Evolutionary conservation across 2,888 invertebrate genomes (phyloP).

Genomic region (Epinotia nisella): DNA sequence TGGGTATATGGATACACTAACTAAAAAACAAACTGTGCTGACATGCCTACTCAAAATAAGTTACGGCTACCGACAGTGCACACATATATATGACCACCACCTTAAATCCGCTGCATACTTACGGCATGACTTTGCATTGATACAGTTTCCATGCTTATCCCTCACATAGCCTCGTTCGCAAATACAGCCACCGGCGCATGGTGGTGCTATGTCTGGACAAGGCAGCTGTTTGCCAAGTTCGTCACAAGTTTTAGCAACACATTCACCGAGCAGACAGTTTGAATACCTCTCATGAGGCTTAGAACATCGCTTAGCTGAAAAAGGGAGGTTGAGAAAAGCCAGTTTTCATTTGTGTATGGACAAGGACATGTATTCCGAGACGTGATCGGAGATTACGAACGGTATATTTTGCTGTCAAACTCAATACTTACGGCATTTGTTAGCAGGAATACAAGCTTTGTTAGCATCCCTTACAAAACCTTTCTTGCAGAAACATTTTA

Average conservation of each 20-base stretch:
- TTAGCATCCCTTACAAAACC: constrained; percentile 35
- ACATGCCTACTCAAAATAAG: no score
- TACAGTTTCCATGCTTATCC: constrained; percentile 30
- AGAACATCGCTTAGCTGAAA: constrained; percentile 26
- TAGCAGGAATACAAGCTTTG: background rate
- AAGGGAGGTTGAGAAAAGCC: background rate
- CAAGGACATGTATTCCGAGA: no score
- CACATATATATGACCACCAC: no score
- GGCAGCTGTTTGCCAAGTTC: constrained; percentile 33
- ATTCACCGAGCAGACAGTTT: constrained; percentile 35
- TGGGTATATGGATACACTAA: no score
- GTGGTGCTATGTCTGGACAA: constrained; percentile 21
- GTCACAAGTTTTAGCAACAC: constrained; percentile 30
- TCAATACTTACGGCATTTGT: constrained; percentile 18
- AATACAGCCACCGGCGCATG: constrained; percentile 40
- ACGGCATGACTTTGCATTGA: constrained; percentile 36
- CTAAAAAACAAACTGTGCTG: background rate
- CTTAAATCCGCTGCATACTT: background rate
- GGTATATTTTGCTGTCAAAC: background rate
- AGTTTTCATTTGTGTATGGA: background rate
- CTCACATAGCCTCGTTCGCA: constrained; percentile 41
- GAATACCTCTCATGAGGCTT: constrained; percentile 34
- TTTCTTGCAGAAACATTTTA: constrained; percentile 35
- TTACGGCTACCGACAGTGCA: no score
- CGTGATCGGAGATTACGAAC: no score